phyloP scores from a whole-genome alignment of 1,140 invertebrate species.

The Brachionus calyciflorus region DNA sequence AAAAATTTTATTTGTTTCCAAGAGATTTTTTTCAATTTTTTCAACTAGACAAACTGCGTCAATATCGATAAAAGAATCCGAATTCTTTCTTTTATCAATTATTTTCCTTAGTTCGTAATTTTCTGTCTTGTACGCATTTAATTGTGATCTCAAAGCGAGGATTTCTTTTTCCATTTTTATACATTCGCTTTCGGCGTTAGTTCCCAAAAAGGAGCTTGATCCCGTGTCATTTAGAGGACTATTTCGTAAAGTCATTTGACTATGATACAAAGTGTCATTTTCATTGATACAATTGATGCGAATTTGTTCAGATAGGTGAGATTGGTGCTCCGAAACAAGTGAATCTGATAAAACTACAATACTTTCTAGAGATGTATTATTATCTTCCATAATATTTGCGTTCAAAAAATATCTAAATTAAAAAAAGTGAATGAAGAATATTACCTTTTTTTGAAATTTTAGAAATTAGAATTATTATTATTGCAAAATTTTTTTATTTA shows the following conservation, averaged over 20 bases:
- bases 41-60: not conserved
- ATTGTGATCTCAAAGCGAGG: not conserved
- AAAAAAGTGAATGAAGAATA: too few relatives aligned
- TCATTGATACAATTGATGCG: conserved; percentile 4
- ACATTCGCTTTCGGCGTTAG: not conserved
- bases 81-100: not conserved
- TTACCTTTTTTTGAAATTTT: not conserved
- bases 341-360: conserved; percentile 8
- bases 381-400: not conserved
- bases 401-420: not conserved
- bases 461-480: too few relatives aligned
- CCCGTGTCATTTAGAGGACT: not conserved
- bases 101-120: not conserved
- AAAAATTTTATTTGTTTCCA: not conserved
- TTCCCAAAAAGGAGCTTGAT: not conserved
- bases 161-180: not conserved
- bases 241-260: conserved; percentile 4
- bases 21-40: not conserved
- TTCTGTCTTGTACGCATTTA: not conserved
- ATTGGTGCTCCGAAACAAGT: not conserved
- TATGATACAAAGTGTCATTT: not conserved
- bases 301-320: not conserved
- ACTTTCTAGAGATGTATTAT: not conserved
- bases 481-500: too few relatives aligned
- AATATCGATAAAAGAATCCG: not conserved